Percentiles rank a stretch among this genome's conserved stretches.
phyloP scores from a whole-genome alignment of 2,888 invertebrate genomes.

The Folsomia manolachei region DNA sequence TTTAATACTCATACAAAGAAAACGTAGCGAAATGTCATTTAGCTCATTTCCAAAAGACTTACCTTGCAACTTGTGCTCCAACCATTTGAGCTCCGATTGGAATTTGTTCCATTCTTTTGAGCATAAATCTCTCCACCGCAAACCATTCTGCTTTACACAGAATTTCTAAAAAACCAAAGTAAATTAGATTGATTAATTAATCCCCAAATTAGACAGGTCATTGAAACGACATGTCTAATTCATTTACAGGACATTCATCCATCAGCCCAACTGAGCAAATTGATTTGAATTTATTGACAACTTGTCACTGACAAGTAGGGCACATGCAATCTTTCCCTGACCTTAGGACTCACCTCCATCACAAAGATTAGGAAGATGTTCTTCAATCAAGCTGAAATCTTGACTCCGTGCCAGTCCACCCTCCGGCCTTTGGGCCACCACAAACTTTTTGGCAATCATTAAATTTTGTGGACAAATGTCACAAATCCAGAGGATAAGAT shows the following conservation, averaged over 20 bases:
- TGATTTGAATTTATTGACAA: background rate
- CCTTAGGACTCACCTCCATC: no score
- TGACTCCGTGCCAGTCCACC: background rate
- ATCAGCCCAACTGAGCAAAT: no score
- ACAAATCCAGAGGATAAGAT: no score
- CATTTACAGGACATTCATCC: no score
- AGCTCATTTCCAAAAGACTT: no score
- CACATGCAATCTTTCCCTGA: no score
- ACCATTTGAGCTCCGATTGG: constrained; percentile 52
- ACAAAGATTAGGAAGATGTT: background rate
- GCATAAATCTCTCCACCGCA: background rate
- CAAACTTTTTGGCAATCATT: constrained; percentile 6
- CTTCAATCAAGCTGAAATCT: background rate
- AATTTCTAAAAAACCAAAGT: background rate
- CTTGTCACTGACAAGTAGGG: background rate
- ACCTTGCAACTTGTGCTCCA: constrained; percentile 64
- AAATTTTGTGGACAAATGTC: background rate
- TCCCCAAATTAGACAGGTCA: no score
- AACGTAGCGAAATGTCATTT: background rate
- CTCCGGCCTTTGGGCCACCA: background rate
- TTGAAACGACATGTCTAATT: no score
- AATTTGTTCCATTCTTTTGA: background rate
- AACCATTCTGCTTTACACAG: background rate
- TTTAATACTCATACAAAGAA: no score
- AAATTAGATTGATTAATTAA: background rate